Evolutionary conservation across 2,113 vertebrate species (phyloP), one percentile per base, ranked within the genome.

Genomic region (Rhynchomys soricoides): DNA sequence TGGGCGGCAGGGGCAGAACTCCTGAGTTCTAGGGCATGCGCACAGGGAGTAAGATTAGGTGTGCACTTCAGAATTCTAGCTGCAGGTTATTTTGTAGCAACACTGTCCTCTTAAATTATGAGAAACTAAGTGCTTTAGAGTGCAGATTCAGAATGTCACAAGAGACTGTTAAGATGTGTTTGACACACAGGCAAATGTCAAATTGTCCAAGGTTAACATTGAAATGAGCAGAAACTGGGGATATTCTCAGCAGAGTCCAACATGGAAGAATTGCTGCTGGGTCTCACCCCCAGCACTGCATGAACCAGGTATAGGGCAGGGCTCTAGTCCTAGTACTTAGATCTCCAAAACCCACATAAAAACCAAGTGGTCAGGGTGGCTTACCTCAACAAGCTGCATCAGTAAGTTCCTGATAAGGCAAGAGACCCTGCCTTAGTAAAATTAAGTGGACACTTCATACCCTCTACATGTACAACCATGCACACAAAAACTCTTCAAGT

Each of bases 1-100:
- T 52, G 19, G 45, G 85, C 37, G 17, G 83, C 29, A 19, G 57
- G 64, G n/a, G 26, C 37, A 59, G 37, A 22, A n/a, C 22, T 55
- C 19, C 22, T 57, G 78, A 43, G n/a, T 83, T 85, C 26, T 19
- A 85, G 81, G 24, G 59, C 57, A 64, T 17, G 43, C 24, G 62
- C 57, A 31, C 1, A 92, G 81, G 48, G 64, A n/a, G 88, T 57
- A 91, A 21, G 62, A 10, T 66, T 34, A 85, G 78, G 85, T 92
- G 19, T 83, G 70, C 62, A 83, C 48, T 95, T 92, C 55, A 64
- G 48, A 86, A 45, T 74, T 90, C 37, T 43, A 86, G 83, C 94
- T 74, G 45, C 74, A 83, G 91, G 83, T 92, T 70, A 70, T 83
- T 88, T 31, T 95, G 81, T 29, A 75, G 45, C 45, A 70, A 31